Evolutionary conservation across 2,113 vertebrate species (phyloP).

Genomic region (Microtus richardsoni): DNA sequence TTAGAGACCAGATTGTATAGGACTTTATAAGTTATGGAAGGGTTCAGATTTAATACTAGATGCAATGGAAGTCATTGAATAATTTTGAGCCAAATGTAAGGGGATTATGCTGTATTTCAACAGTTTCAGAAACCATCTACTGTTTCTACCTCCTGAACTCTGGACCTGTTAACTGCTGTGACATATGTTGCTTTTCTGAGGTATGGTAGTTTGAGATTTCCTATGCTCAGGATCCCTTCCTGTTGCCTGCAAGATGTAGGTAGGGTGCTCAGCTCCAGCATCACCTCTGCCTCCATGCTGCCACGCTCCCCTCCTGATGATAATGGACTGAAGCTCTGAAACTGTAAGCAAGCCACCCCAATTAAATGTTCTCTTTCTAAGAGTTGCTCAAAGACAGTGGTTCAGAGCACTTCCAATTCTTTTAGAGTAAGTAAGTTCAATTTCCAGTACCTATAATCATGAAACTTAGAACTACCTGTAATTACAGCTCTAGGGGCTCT

Average conservation of each 20-base stretch:
- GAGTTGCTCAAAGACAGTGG: no score
- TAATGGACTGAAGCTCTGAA: no score
- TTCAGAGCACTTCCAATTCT: neutral
- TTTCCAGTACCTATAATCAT: neutral
- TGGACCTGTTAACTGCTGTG: neutral
- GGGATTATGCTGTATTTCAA: conserved; percentile 2
- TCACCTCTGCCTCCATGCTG: no score
- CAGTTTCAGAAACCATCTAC: neutral
- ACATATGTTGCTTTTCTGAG: neutral
- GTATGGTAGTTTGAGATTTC: no score
- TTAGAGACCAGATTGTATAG: neutral
- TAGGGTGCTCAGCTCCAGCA: no score
- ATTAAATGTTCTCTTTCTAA: no score
- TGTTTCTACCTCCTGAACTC: neutral
- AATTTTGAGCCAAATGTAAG: neutral
- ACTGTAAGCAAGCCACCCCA: no score
- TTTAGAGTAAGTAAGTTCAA: neutral
- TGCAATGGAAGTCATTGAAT: neutral
- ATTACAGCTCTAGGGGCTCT: neutral
- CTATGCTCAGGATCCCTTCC: no score
- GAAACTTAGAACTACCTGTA: neutral
- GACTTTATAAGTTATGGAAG: neutral
- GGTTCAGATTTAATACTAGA: conserved; percentile 3
- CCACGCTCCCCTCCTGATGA: no score
- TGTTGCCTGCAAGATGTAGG: no score